phyloP scores from a whole-genome alignment of 2,113 vertebrate genomes.

The Onychostoma macrolepis region DNA sequence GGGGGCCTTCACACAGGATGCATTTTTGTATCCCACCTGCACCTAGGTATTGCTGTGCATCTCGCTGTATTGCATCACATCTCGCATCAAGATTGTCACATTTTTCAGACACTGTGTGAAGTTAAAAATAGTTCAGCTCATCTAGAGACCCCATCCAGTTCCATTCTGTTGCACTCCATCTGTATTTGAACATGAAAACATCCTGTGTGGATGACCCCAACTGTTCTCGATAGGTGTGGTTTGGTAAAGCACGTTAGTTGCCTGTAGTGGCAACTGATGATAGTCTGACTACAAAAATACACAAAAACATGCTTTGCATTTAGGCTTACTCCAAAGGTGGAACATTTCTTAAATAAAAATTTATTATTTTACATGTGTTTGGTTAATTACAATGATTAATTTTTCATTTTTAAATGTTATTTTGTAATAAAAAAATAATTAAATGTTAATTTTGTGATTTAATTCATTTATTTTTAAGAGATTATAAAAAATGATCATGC shows the following conservation, averaged over 20 bases:
- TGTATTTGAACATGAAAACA: background rate
- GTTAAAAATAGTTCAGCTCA: background rate
- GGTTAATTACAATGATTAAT: background rate
- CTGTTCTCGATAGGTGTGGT: background rate
- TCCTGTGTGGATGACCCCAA: background rate
- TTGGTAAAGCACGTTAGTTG: background rate
- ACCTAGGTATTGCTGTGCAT: background rate
- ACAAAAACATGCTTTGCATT: background rate
- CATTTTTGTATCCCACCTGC: background rate
- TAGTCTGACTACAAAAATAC: background rate
- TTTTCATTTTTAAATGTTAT: background rate
- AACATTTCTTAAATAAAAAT: background rate
- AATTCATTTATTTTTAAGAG: background rate
- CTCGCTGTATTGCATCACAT: background rate
- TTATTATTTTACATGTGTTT: background rate
- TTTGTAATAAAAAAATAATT: too few relatives aligned
- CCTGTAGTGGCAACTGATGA: background rate
- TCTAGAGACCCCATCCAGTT: background rate
- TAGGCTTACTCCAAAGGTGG: background rate
- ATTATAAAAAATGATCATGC: background rate
- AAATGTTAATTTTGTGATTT: background rate
- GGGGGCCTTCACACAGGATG: background rate
- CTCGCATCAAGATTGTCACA: background rate
- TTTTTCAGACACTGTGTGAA: background rate
- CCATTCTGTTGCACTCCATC: background rate